phyloP scores from a whole-genome alignment of 2,888 invertebrate species.

The Clepsis dumicolana region DNA sequence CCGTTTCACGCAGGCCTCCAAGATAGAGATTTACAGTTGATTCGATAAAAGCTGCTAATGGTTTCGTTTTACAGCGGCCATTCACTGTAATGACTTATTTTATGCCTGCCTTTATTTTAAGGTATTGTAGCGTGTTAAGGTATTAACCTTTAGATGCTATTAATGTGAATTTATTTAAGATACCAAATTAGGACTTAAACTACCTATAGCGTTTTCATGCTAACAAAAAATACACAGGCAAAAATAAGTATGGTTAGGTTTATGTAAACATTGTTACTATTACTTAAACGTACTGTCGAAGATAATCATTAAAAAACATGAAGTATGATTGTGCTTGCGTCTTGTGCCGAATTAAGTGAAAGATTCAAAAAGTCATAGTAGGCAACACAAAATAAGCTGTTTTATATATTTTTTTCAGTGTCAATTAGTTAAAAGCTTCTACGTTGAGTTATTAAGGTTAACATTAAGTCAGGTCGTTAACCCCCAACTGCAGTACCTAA shows the following conservation, averaged over 20 bases:
- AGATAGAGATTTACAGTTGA: conserved; percentile 37
- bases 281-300: not conserved
- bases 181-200: not conserved
- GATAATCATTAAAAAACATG: not conserved
- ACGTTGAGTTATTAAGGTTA: too few relatives aligned
- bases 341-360: too few relatives aligned
- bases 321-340: too few relatives aligned
- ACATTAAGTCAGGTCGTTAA: not conserved
- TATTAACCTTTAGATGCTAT: conserved; percentile 9
- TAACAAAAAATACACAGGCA: not conserved
- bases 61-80: conserved; percentile 33
- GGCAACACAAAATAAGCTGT: too few relatives aligned
- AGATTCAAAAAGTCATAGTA: too few relatives aligned
- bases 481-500: not conserved
- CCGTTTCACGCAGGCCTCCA: not conserved
- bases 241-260: not conserved
- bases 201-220: not conserved
- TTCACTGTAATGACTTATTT: conserved; percentile 30
- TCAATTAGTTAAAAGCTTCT: too few relatives aligned
- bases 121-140: conserved; percentile 15
- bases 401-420: too few relatives aligned
- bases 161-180: conserved; percentile 6
- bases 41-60: conserved; percentile 37
- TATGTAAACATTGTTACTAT: not conserved
- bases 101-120: conserved; percentile 24